Percentiles rank a stretch among this genome's conserved stretches.
phyloP scores from a whole-genome alignment of 1,140 invertebrate species.

The Pomacea maculata region DNA sequence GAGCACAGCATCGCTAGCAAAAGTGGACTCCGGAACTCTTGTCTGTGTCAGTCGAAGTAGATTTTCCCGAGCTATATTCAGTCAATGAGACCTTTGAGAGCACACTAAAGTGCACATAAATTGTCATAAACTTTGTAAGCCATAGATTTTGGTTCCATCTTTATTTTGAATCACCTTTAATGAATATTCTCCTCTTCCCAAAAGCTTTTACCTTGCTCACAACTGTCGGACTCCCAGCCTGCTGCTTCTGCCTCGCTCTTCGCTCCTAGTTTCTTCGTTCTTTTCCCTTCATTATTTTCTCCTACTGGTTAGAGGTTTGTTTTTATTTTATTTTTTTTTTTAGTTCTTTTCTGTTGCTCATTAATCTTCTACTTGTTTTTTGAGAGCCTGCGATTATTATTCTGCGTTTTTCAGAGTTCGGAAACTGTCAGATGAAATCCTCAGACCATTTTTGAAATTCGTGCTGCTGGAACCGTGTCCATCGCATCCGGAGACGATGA shows the following conservation, averaged over 20 bases:
- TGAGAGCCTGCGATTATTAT: neutral
- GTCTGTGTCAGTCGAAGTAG: too few species aligned
- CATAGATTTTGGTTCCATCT: too few species aligned
- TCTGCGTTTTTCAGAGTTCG: conserved; percentile 24
- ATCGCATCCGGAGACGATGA: conserved; percentile 16
- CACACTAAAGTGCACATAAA: too few species aligned
- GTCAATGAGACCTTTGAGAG: too few species aligned
- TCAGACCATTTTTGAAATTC: conserved; percentile 45
- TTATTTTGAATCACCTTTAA: too few species aligned
- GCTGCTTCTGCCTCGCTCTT: neutral
- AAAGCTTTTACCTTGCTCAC: too few species aligned
- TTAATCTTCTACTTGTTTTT: neutral
- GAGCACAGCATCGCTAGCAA: too few species aligned
- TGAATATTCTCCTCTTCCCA: too few species aligned
- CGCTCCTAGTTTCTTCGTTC: neutral
- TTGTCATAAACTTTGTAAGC: too few species aligned
- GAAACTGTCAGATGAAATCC: conserved; percentile 22
- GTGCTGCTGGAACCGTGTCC: conserved; percentile 39
- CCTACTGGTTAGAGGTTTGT: neutral
- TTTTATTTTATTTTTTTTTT: neutral
- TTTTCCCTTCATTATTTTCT: neutral
- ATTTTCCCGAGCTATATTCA: too few species aligned
- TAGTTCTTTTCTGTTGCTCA: neutral
- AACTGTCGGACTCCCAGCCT: too few species aligned
- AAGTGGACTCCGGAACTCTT: too few species aligned